Evolutionary conservation across 1,140 invertebrate genomes (phyloP), one percentile per base, ranked within the genome.

Genomic region (Bathynomus jamesi): DNA sequence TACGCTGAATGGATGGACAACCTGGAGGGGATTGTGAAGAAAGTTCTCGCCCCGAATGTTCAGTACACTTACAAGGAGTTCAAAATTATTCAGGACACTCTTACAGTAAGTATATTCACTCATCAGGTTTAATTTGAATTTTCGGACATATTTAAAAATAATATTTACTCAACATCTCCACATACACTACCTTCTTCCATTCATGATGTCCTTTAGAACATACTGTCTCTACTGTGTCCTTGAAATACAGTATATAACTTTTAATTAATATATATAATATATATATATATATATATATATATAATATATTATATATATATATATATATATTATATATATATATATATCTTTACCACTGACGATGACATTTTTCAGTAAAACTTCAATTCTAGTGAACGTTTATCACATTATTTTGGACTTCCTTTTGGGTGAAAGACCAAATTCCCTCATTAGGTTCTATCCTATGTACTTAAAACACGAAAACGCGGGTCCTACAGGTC

Each of bases 1-100:
- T 77, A 77, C 72, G 74, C 70, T 11, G 77, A 78, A 71, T 78
- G 77, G 77, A 78, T 78, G 77, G 77, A 78, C 46, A 78, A 78
- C 64, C 61, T 78, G 32, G 77, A 78, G 67, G 72, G 32, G 25
- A 75, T 75, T 69, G 72, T 78, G 31, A 46, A 69, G 17, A 72
- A 75, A 40, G 75, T 78, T 31, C 74, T 78, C 74, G 72, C 74
- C 0, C 75, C 69, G 29, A 78, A 78, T 32, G 69, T 68, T 46
- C 73, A 74, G 69, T 74, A 74, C 69, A 74, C 73, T 65, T 71
- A 67, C 69, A 74, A 74, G 73, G 73, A 74, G 28, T 74, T 74
- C 65, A 74, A 74, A 69, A 74, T 62, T 31, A 74, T 74, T 62
- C 65, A 74, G 61, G 73, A 74, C 60, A 68, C 40, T 30, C 61